Conservation (phyloP, 2,797 vertebrate genomes). For the Rhincodon typus region DNA sequence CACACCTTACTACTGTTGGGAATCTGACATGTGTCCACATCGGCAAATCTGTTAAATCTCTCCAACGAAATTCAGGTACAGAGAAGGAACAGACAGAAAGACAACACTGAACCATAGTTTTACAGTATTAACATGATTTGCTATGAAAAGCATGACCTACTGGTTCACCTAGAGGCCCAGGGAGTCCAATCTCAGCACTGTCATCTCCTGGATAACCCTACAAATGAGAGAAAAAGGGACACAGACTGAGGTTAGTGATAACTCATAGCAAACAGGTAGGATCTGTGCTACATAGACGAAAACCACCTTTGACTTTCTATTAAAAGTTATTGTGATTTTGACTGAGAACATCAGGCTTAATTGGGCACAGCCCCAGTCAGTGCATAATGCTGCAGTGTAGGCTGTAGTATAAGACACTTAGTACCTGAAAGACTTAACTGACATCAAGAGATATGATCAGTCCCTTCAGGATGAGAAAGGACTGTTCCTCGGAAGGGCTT, state of each 20-base stretch:
- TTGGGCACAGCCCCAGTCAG: neutral
- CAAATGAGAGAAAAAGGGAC: conserved; percentile 46
- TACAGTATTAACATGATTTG: conserved; percentile 42
- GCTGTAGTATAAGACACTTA: too few relatives aligned
- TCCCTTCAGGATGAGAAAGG: too few relatives aligned
- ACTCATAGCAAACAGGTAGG: neutral
- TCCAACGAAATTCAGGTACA: neutral
- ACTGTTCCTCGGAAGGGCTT: too few relatives aligned
- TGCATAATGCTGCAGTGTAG: neutral
- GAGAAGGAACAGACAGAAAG: neutral
- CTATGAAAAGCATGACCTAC: conserved; percentile 88
- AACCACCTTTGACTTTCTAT: conserved; percentile 24
- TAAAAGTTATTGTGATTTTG: neutral
- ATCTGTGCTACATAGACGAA: neutral
- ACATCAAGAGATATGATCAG: too few relatives aligned
- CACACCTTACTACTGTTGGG: neutral
- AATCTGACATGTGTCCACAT: too few relatives aligned
- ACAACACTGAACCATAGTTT: neutral
- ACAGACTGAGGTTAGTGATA: conserved; percentile 32
- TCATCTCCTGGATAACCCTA: conserved; percentile 92
- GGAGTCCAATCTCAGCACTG: conserved; percentile 71
- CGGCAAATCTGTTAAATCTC: too few relatives aligned
- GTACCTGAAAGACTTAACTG: too few relatives aligned
- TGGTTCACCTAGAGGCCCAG: conserved; percentile 99
- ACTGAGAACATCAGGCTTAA: neutral